These are phyloP conservation scores for Daphoenositta chrysoptera DNA, from an alignment of 2,113 vertebrate genomes.

Conservation along the genomic window DNA sequence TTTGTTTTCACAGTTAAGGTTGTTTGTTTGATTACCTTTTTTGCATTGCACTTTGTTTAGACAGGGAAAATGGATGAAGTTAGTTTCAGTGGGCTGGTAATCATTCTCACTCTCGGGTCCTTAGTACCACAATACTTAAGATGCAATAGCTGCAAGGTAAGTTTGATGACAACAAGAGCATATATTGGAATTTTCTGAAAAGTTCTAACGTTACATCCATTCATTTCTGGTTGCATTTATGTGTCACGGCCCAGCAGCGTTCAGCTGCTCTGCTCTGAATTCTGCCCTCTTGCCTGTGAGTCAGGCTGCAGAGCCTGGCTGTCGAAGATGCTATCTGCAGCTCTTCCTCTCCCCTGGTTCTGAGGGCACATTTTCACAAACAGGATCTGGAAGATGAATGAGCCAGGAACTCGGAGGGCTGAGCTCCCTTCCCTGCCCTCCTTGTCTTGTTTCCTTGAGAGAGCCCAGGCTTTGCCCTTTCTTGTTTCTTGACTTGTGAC, in stretches of 20 bases:
- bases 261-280: neutral
- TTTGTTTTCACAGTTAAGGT: slow-evolving; percentile 32
- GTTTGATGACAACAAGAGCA: neutral
- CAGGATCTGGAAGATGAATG: neutral
- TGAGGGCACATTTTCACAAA: neutral
- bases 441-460: neutral
- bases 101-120: neutral
- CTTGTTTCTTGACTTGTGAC: neutral
- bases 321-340: accelerated
- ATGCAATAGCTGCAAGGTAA: neutral
- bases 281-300: neutral
- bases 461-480: neutral
- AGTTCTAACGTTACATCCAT: accelerated
- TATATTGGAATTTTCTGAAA: neutral
- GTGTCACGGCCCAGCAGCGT: accelerated
- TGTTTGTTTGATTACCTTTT: slow-evolving; percentile 36
- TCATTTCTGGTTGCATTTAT: neutral
- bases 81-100: neutral
- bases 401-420: neutral
- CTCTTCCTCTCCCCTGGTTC: neutral
- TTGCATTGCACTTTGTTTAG: slow-evolving; percentile 24
- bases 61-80: slow-evolving; percentile 4
- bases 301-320: neutral
- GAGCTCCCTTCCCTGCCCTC: neutral
- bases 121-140: neutral